These are phyloP conservation scores for Apostichopus leukothele DNA, from an alignment of 53 echinoderm and acorn worm genomes.

Conservation along the genomic window DNA sequence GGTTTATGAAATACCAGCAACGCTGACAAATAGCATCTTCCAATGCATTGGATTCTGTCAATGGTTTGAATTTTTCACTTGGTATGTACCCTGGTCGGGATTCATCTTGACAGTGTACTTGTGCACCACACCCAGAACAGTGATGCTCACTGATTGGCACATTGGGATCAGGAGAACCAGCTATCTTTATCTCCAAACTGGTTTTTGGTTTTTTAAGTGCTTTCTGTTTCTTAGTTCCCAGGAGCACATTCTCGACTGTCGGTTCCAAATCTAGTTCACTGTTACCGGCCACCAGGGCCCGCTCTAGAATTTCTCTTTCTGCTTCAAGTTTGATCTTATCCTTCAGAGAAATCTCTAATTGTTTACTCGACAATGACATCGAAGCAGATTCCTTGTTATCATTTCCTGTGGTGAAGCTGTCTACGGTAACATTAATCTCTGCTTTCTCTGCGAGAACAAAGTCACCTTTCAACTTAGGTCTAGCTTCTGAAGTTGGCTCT, in stretches of 20 bases:
- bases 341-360: not conserved
- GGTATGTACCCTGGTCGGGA: conserved; percentile 75
- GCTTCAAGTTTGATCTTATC: conserved; percentile 32
- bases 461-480: not conserved
- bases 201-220: not conserved
- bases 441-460: conserved; percentile 23
- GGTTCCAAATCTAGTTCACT: not conserved
- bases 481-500: not conserved
- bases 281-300: not conserved
- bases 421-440: not conserved
- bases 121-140: conserved; percentile 93
- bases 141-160: conserved; percentile 60
- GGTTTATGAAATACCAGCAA: conserved; percentile 76
- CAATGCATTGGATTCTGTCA: conserved; percentile 53
- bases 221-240: not conserved
- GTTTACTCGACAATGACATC: conserved; percentile 4
- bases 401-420: not conserved
- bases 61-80: conserved; percentile 71
- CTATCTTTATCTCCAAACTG: conserved; percentile 5
- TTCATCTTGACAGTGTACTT: conserved; percentile 70
- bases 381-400: not conserved
- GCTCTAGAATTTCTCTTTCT: conserved; percentile 30
- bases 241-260: not conserved
- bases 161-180: conserved; percentile 63
- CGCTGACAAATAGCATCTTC: conserved; percentile 75